Evolutionary conservation across 2,113 vertebrate genomes (phyloP).

Genomic region (Promerops cafer): DNA sequence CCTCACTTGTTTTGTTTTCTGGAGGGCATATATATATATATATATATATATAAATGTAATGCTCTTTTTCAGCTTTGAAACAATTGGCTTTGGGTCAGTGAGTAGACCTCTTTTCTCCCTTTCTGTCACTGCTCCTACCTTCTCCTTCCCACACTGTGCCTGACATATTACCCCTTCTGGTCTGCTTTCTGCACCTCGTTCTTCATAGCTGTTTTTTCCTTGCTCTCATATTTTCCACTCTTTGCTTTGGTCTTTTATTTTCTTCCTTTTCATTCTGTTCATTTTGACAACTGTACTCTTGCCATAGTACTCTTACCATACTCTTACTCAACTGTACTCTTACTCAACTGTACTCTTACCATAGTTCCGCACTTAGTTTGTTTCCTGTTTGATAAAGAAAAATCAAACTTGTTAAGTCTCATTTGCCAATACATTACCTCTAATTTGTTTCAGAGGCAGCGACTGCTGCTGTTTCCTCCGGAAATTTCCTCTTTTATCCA

Average conservation of each 20-base stretch:
- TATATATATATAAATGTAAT: background rate
- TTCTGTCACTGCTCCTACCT: background rate
- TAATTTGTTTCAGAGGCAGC: background rate
- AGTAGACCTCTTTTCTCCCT: background rate
- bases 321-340: background rate
- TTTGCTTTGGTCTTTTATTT: background rate
- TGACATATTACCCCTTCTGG: background rate
- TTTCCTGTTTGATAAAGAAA: background rate
- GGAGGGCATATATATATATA: background rate
- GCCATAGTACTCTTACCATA: too few species aligned
- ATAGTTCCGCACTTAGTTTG: background rate
- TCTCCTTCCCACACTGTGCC: background rate
- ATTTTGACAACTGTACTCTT: background rate
- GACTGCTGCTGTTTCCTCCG: background rate
- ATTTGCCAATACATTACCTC: background rate
- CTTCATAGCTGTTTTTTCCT: background rate
- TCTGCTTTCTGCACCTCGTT: background rate
- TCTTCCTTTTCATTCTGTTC: background rate
- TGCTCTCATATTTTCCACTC: background rate
- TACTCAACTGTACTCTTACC: too few species aligned
- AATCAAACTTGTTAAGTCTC: background rate
- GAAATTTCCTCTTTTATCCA: background rate
- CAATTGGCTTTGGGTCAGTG: background rate
- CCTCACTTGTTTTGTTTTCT: background rate
- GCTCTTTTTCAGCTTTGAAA: background rate